Evolutionary conservation across 2,888 invertebrate genomes (phyloP), one percentile per base, ranked within the genome.

Genomic region (Melanostoma scalare): DNA sequence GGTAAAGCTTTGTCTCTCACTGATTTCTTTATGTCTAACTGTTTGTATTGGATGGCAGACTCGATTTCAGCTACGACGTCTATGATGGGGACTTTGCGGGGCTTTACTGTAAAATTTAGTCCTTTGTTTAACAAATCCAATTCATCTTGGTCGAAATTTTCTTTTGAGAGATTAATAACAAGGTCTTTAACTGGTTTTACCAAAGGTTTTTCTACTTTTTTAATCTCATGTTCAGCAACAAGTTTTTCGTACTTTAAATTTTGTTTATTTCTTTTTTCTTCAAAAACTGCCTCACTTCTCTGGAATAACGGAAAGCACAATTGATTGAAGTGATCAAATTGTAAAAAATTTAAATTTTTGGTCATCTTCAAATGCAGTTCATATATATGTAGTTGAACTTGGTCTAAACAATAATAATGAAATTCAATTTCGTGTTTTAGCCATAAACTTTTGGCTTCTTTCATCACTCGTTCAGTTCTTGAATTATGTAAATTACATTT

Each of bases 361-460:
- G 42, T 8, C 42, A 42, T 42, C 42, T 8, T 42, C 42, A 42
- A 8, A 9, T 42, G 42, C 3, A 42, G 8, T 9, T 42, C 42
- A 42, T 42, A 42, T 42, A 42, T 42, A 8, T 42, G 8, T 6
- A 42, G 42, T 42, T 42, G 42, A 9, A 42, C 42, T 42, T 42
- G 42, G 9, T 42, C 42, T 8, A 42, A 42, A 42, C 42, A 42
- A 8, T 42, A 8, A 42, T 42, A 42, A 42, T 42, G 42, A 42
- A 42, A 42, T 6, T 42, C 42, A 42, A 42, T 42, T 42, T 42
- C 42, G 44, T n/a, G n/a, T n/a, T n/a, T n/a, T n/a, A n/a, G n/a
- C n/a, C n/a, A n/a, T n/a, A n/a, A n/a, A n/a, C n/a, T n/a, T n/a
- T n/a, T n/a, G n/a, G n/a, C n/a, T n/a, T n/a, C n/a, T n/a, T n/a